Base-by-base conservation (phyloP, 2,797 vertebrate genomes). In the Anomalospiza imberbis region DNA sequence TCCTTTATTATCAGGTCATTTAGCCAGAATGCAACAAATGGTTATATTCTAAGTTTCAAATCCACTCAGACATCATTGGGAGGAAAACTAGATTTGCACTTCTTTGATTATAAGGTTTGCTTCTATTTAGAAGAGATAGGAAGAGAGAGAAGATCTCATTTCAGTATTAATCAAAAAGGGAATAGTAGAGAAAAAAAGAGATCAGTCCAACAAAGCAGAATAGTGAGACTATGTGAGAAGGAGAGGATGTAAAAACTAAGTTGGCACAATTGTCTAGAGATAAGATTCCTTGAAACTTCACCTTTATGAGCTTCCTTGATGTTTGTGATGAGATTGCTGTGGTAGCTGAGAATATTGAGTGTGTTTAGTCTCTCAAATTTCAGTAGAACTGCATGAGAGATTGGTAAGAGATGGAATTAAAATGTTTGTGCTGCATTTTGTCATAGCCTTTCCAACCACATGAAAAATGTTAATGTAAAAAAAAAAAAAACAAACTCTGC, bases 151-250 rank as follows among this genome's bases (percentile, higher is more conserved):
- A 78, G 7, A 76, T 57, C 74, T 89, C 3, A 29, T 93, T 80
- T 82, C 77, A 55, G 42, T 80, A 61, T 80, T 85, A 85, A 80
- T 85, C 55, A 82, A 12, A 88, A 75, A 65, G 19, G 20, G 67
- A 86, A 75, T 45, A 94, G 78, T 34, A 84, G 76, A 81, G 45
- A n/a, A 92, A 89, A 93, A 93, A 94, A 88, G 50, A 58, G 55
- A 79, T 63, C 1, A 1, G 28, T n/a, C 70, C 53, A 85, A 87
- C 63, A 93, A 90, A 87, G 67, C 29, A 85, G 53, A 87, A 76
- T 20, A 74, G 17, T 73, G 40, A 90, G 14, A 79, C 32, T 42
- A 34, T 51, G 26, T 66, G 55, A 71, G 65, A 89, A 79, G 54
- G 25, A 75, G 63, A 86, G 29, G 25, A 67, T 14, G 12, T 65